Percentiles rank a stretch among this genome's conserved stretches.
Evolutionary conservation across 2,797 vertebrate species (phyloP).

Genomic region (Acanthis flammea): DNA sequence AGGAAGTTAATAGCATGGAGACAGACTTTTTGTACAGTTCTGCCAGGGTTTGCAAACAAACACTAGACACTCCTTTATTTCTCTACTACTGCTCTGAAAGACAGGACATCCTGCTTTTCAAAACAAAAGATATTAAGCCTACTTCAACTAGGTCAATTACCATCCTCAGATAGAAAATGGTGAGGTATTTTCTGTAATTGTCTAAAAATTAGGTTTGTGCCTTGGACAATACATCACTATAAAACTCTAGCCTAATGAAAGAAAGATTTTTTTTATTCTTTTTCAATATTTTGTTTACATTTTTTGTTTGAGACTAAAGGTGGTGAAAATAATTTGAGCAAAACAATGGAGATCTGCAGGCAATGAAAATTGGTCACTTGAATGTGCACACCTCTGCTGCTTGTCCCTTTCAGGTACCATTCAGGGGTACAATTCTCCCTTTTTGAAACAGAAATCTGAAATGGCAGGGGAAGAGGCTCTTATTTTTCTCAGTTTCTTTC

Average conservation of each 20-base stretch:
- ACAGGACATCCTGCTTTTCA: slow-evolving; percentile 31
- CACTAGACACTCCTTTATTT: neutral
- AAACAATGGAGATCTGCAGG: neutral
- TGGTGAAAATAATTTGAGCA: neutral
- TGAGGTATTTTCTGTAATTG: neutral
- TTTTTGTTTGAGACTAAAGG: neutral
- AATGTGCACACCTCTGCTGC: neutral
- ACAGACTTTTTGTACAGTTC: neutral
- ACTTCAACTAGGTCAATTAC: neutral
- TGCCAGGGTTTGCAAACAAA: slow-evolving; percentile 21
- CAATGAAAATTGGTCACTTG: neutral
- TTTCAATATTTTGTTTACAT: neutral
- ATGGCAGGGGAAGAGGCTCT: neutral
- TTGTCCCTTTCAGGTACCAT: neutral
- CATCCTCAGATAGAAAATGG: neutral
- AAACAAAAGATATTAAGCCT: neutral
- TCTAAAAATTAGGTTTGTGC: neutral
- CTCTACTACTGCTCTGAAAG: slow-evolving; percentile 9
- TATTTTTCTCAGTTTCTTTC: neutral
- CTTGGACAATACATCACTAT: neutral
- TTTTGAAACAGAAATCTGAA: neutral
- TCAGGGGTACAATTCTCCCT: neutral
- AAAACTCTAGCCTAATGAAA: neutral
- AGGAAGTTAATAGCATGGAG: neutral
- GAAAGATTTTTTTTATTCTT: neutral